Evolutionary conservation across 2,113 vertebrate genomes (phyloP).

Genomic region (Halcyon senegalensis): DNA sequence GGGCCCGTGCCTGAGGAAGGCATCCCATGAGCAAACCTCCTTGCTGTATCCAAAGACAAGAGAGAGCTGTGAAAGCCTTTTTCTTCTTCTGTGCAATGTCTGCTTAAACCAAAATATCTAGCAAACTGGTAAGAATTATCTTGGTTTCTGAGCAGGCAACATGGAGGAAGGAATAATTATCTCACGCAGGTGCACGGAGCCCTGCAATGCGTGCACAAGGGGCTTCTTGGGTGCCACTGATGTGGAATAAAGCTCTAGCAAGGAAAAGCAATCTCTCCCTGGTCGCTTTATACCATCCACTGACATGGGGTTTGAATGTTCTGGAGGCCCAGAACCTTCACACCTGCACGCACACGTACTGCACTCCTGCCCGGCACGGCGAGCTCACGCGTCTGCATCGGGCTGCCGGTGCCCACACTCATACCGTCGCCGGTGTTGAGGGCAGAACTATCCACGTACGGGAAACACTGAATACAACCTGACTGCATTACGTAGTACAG

Average conservation of each 20-base stretch:
- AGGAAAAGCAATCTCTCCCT: background rate
- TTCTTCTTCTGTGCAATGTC: background rate
- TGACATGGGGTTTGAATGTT: background rate
- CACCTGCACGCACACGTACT: fast-evolving
- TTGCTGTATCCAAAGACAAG: background rate
- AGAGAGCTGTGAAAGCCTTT: background rate
- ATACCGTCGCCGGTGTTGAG: background rate
- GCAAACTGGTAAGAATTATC: background rate
- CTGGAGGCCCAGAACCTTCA: background rate
- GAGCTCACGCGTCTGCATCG: background rate
- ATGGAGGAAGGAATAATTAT: background rate
- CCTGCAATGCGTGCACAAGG: background rate
- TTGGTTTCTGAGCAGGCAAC: background rate
- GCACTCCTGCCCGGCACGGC: background rate
- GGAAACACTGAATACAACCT: background rate
- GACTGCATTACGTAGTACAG: background rate
- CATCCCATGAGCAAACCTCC: background rate
- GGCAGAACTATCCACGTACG: background rate
- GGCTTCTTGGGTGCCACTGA: background rate
- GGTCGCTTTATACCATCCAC: background rate
- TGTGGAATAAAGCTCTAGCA: background rate
- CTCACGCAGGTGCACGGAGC: background rate
- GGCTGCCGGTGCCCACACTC: background rate
- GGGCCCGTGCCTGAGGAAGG: background rate
- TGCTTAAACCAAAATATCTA: background rate